Base-by-base conservation (phyloP, 2,888 invertebrate genomes). In the Drosophila ochracea region DNA sequence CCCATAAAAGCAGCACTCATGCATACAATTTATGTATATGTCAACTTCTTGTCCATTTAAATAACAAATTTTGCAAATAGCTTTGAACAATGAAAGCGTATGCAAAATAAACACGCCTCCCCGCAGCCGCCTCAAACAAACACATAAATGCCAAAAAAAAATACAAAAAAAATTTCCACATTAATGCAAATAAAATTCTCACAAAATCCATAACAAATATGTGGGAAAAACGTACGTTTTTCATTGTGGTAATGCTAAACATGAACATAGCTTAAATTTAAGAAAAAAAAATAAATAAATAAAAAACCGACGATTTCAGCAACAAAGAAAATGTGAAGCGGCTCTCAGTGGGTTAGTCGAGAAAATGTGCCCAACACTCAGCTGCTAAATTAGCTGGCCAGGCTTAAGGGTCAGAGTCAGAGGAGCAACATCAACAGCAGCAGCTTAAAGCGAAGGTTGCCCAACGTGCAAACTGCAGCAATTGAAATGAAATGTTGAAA, bases 11-110 rank as follows among this genome's bases (percentile, higher is more conserved):
- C 37, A 54, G 30, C 21, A 37, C 60, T 58, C 63, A 74, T 80
- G 77, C 83, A 76, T 73, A 73, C 76, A 62, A 85, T 89, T 83
- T 83, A 80, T 58, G 57, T 41, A 10, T 76, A 73, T 89, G 80
- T 76, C 78, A 76, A 73, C 66, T 59, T 68, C 35, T 67, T 68
- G 61, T 75, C 71, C 73, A 86, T 86, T 90, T 86, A 86, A 90
- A 90, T 87, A 85, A 84, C 70, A 84, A 73, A 78, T 76, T 80
- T 75, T 52, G 57, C 70, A 84, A 85, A 77, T 73, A 64, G 75
- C 75, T 74, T 74, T 70, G 69, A 75, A 80, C 80, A 90, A 86
- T 75, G 73, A 76, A 67, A 70, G 67, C 80, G 52, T 72, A 79
- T 89, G 84, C 82, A 78, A 80, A 83, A 60, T 53, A 67, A 68